phyloP scores from a whole-genome alignment of 2,888 invertebrate genomes.

The Bombyx huttoni region DNA sequence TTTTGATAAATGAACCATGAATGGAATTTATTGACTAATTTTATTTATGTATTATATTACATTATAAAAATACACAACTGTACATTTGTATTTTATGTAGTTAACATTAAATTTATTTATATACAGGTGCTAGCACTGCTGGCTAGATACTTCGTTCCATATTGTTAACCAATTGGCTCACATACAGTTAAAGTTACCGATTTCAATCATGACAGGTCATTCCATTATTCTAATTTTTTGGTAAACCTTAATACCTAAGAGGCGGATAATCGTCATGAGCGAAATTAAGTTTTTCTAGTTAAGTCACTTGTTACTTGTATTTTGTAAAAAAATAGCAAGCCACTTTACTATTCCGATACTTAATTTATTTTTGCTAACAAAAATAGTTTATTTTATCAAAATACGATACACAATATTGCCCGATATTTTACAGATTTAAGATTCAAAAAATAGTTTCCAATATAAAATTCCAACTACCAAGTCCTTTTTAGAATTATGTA shows the following conservation, averaged over 20 bases:
- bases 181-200: slow-evolving; percentile 1
- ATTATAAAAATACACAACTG: slow-evolving; percentile 1
- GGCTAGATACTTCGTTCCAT: not conserved
- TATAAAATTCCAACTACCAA: no score
- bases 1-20: not conserved
- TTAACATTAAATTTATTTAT: not conserved
- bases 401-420: no score
- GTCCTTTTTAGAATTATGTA: no score
- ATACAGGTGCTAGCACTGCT: not conserved
- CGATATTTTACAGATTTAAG: no score
- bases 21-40: not conserved
- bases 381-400: no score
- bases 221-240: slow-evolving; percentile 15
- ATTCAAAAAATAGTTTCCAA: no score
- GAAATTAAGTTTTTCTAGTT: slow-evolving; percentile 13
- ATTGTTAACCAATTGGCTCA: not conserved
- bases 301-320: slow-evolving; percentile 1
- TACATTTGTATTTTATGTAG: slow-evolving; percentile 5
- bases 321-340: slow-evolving; percentile 1
- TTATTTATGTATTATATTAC: not conserved
- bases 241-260: slow-evolving; percentile 51
- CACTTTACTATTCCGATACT: not conserved
- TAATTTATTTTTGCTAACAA: no score
- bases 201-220: not conserved
- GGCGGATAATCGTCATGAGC: slow-evolving; percentile 60